A percentile compares a stretch with the other conserved stretches of the same genome.
Conservation (phyloP, 2,888 invertebrate species). For the Cecidostiba fungosa region DNA sequence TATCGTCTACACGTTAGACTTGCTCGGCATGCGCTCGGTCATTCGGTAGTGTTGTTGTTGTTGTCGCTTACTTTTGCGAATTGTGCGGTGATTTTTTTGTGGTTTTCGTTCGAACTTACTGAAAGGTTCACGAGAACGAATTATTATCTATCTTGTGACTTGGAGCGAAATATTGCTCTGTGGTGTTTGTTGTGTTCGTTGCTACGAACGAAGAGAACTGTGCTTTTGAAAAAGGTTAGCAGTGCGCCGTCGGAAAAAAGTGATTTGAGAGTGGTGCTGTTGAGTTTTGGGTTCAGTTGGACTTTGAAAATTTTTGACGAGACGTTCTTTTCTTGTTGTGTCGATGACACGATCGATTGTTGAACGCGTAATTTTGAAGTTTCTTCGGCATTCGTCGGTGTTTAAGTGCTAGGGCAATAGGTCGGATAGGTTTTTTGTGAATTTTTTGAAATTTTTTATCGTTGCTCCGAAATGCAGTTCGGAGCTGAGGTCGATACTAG, state of each 20-base stretch:
- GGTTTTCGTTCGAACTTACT: not conserved
- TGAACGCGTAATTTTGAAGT: not conserved
- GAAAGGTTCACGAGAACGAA: not conserved
- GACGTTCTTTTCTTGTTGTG: not conserved
- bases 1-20: not conserved
- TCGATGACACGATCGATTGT: not conserved
- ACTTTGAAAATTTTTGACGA: not conserved
- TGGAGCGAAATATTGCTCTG: not conserved
- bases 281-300: not conserved
- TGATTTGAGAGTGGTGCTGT: not conserved
- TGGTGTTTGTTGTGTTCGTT: not conserved
- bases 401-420: not conserved
- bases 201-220: conserved; percentile 7
- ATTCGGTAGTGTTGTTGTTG: not conserved
- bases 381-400: not conserved
- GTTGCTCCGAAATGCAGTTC: not conserved
- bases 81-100: conserved; percentile 16
- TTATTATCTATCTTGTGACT: not conserved
- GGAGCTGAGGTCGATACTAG: not conserved
- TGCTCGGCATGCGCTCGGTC: not conserved
- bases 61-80: not conserved
- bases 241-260: conserved; percentile 6
- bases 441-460: no score
- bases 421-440: not conserved
- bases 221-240: conserved; percentile 34